Evolutionary conservation across 2,888 invertebrate genomes (phyloP).

Genomic region (Pediacus dermestoides): DNA sequence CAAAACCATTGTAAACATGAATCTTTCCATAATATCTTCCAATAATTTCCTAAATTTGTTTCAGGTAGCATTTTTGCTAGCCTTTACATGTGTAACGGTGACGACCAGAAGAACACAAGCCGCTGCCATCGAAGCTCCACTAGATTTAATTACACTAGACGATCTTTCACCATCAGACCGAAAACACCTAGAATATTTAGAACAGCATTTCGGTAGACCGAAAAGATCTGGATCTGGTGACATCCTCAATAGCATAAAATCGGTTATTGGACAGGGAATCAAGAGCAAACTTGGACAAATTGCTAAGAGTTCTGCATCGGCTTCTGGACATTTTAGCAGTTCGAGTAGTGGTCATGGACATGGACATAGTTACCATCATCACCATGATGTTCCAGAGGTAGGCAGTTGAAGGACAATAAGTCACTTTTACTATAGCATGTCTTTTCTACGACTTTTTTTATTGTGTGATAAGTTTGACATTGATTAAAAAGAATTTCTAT

Average conservation of each 20-base stretch:
- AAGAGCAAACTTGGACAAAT: conserved; percentile 56
- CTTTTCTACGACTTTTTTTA: no score
- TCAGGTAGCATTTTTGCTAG: conserved; percentile 31
- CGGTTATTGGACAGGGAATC: conserved; percentile 45
- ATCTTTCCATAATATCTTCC: no score
- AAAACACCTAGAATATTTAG: conserved; percentile 31
- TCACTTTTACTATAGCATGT: no score
- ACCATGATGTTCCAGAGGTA: conserved; percentile 25
- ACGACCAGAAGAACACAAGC: conserved; percentile 19
- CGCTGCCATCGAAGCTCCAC: conserved; percentile 35
- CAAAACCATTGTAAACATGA: no score
- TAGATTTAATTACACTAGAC: conserved; percentile 35
- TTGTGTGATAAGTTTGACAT: no score
- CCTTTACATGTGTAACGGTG: conserved; percentile 21
- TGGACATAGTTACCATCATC: conserved; percentile 19
- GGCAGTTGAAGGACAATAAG: no score
- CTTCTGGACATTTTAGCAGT: conserved; percentile 52
- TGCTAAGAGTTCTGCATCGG: conserved; percentile 55
- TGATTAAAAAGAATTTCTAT: no score
- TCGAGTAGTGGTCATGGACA: conserved; percentile 49
- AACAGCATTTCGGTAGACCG: conserved; percentile 30
- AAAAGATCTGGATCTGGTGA: conserved; percentile 47
- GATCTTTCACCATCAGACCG: conserved; percentile 36
- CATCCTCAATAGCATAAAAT: conserved; percentile 29
- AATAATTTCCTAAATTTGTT: no score